Base-by-base conservation (phyloP, 2,797 vertebrate species). In the Mus spretus region DNA sequence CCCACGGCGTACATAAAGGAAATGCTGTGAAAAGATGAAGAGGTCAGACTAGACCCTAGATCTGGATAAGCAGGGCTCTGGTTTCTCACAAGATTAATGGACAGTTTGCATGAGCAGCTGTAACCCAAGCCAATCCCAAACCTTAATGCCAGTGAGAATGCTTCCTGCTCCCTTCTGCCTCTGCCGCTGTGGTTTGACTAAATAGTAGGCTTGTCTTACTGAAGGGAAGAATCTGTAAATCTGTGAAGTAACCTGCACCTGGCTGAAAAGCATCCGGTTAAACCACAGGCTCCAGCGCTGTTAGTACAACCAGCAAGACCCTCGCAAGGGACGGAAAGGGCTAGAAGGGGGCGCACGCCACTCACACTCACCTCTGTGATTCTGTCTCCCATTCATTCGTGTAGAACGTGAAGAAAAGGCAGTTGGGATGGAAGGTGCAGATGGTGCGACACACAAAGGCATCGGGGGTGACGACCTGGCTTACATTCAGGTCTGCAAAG, bases 341-440 rank as follows among this genome's bases (percentile, higher is more conserved):
- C 65, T 3, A 22, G 4, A 34, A 37, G 4, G 8, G 31, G 50
- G n/a, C 40, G 24, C 8, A 24, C 2, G 7, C 26, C 1, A 0
- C 31, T 91, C 34, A 74, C 44, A 97, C 95, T 98, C 77, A 97
- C 98, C 98, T 98, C 92, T 98, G 93, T 0, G 97, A 97, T 87
- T 98, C 97, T 61, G 19, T n/a, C 15, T 90, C 13, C 98, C 97
- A 97, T 1, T 89, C 55, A 2, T 28, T 97, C 11, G 94, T 98
- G n/a, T 98, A 96, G 95, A 98, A 99, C 0, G 98, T 98, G 85
- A 99, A 99, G 97, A 99, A 99, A 89, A 98, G 97, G 47, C 98
- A 99, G n/a, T 57, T 96, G 37, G 98, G 98, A 57, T 98, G 98
- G 65, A 98, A 98, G 31, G 98, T 98, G 81, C 98, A 99, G 75